Evolutionary conservation across 2,888 invertebrate genomes (phyloP).

Genomic region (Diaprepes abbreviatus): DNA sequence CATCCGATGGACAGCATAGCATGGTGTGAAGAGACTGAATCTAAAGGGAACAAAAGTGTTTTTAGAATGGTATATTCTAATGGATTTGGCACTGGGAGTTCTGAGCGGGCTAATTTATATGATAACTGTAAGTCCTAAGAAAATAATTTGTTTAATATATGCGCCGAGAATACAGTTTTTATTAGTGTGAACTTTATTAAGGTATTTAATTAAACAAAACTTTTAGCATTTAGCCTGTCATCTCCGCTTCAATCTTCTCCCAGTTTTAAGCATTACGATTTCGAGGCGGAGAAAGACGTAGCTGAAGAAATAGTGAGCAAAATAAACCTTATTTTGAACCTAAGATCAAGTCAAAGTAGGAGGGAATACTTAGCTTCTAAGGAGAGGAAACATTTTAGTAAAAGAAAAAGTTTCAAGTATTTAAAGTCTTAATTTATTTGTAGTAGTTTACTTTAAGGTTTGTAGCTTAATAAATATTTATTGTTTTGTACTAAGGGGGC

Average conservation of each 20-base stretch:
- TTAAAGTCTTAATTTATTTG: conserved; percentile 22
- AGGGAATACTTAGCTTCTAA: conserved; percentile 85
- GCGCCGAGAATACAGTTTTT: no score
- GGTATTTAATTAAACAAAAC: no score
- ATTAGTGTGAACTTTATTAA: no score
- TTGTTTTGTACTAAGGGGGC: conserved; percentile 6
- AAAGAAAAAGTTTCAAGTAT: conserved; percentile 64
- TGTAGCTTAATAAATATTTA: conserved; percentile 17
- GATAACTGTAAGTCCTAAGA: conserved; percentile 31
- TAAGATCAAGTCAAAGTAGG: conserved; percentile 83
- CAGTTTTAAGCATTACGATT: conserved; percentile 89
- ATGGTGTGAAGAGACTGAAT: conserved; percentile 86
- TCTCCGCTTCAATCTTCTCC: conserved; percentile 67
- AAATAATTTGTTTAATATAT: background rate
- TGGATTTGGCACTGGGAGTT: conserved; percentile 39
- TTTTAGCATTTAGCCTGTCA: conserved; percentile 56
- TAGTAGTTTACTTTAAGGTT: background rate
- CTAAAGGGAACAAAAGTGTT: conserved; percentile 79
- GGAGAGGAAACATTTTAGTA: conserved; percentile 77
- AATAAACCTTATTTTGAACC: conserved; percentile 87
- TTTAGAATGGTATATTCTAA: conserved; percentile 80
- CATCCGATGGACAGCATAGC: conserved; percentile 90
- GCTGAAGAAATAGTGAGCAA: conserved; percentile 90
- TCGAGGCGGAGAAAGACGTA: conserved; percentile 83
- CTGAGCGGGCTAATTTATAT: conserved; percentile 27